Base-by-base conservation (phyloP, 2,113 vertebrate species). In the Scophthalmus maximus region DNA sequence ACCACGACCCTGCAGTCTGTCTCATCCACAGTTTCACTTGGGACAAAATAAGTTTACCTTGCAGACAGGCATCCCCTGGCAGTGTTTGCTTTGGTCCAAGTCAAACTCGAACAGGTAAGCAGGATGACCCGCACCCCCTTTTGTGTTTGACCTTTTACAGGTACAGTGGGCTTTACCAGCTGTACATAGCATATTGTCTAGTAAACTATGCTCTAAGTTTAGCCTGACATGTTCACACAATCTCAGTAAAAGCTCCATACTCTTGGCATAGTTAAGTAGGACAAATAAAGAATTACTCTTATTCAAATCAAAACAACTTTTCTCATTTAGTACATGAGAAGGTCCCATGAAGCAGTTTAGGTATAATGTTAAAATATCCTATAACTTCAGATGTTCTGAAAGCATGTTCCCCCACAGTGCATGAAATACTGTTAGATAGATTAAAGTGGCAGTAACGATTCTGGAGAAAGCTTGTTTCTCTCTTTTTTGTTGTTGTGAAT, bases 31-130 rank as follows among this genome's bases (percentile, higher is more conserved):
- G 44, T 36, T 83, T 81, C 26, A 51, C 74, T 61, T 40, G 81
- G 76, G 71, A 89, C 78, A 84, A 78, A 81, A 76, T 42, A 5
- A 3, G 25, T 79, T 92, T 90, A 91, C 87, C 89, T 89, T 91
- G 56, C 20, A n/a, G 56, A 73, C 80, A 58, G 81, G 76, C 52
- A 53, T 89, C 88, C 76, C 83, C 83, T 78, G 87, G 82, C 73
- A 87, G 79, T 51, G 32, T 74, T 86, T 68, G 50, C 81, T 60
- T 27, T 51, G 73, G 67, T 74, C 87, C 82, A 64, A 18, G 22
- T 75, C 65, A 68, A 85, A 82, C 60, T 82, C 73, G 81, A 77
- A 83, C 51, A 73, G 30, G 50, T 62, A 88, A 0, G 70, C 68
- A 76, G 58, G 71, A 69, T 70, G 76, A 68, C 79, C 61, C 8